Conservation (phyloP, 2,888 invertebrate species). For the Thymelicus acteon region DNA sequence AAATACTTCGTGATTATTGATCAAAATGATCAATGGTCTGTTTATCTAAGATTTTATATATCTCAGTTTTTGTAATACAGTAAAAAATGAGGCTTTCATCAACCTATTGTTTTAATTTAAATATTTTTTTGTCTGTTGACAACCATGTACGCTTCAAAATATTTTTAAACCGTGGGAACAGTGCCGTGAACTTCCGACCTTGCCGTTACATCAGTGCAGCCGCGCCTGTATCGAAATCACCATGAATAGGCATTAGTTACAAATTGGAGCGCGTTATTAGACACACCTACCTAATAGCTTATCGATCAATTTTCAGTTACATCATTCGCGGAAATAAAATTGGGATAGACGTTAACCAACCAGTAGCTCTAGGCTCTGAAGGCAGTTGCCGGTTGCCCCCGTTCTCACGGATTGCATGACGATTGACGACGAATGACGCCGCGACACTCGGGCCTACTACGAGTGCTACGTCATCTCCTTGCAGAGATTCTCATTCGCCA, state of each 20-base stretch:
- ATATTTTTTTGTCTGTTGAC: not conserved
- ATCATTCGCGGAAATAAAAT: constrained; percentile 40
- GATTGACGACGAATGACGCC: constrained; percentile 6
- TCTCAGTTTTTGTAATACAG: too few relatives aligned
- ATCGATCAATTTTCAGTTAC: constrained; percentile 38
- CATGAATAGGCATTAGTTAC: constrained; percentile 37
- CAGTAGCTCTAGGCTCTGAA: constrained; percentile 13
- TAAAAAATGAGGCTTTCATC: too few relatives aligned
- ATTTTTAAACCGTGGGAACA: not conserved
- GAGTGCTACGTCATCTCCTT: constrained; percentile 13
- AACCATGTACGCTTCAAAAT: not conserved
- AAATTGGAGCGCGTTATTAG: constrained; percentile 38
- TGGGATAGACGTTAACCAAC: constrained; percentile 39
- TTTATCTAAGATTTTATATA: too few relatives aligned
- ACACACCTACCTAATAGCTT: constrained; percentile 37
- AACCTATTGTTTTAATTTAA: too few relatives aligned
- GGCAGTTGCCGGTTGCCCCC: constrained; percentile 24
- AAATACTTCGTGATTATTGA: too few relatives aligned
- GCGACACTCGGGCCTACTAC: constrained; percentile 12
- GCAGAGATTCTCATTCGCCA: not conserved
- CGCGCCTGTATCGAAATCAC: constrained; percentile 29
- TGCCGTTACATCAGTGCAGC: constrained; percentile 24
- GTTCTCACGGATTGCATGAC: constrained; percentile 33
- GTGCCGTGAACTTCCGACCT: constrained; percentile 30
- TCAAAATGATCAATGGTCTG: too few relatives aligned